Conservation (phyloP, 2,113 vertebrate genomes). For the Anguilla rostrata region DNA sequence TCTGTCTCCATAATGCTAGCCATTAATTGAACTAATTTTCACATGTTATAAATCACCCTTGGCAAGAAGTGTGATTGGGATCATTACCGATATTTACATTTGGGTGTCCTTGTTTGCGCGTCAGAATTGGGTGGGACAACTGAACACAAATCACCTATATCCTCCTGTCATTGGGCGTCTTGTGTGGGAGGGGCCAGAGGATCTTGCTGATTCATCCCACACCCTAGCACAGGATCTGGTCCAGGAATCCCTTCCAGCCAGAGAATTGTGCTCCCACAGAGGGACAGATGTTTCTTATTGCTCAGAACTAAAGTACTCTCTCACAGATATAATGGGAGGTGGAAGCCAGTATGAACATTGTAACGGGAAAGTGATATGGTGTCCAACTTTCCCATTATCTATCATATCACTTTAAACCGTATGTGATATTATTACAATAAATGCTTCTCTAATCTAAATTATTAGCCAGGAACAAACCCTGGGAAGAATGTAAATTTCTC, state of each 20-base stretch:
- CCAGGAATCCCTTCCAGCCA: neutral
- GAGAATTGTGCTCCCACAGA: too few species aligned
- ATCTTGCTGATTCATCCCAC: neutral
- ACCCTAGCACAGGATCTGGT: neutral
- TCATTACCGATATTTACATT: neutral
- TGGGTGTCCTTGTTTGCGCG: neutral
- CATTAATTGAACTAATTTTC: neutral
- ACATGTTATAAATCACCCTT: neutral
- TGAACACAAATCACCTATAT: slow-evolving; percentile 18
- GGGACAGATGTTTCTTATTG: slow-evolving; percentile 37
- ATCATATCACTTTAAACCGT: neutral
- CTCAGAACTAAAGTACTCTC: neutral
- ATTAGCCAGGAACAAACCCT: neutral
- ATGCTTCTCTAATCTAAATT: neutral
- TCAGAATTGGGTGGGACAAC: neutral
- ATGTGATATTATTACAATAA: neutral
- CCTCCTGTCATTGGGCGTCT: neutral
- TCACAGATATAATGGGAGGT: neutral
- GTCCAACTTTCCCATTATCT: slow-evolving; percentile 13
- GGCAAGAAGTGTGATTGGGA: neutral
- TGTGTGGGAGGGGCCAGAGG: neutral
- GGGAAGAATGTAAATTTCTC: neutral
- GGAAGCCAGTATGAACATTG: slow-evolving; percentile 27
- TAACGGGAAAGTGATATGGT: slow-evolving; percentile 19
- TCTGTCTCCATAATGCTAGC: neutral